Conservation (phyloP, 2,797 vertebrate species). For the Enteromius thamalakanensis region DNA sequence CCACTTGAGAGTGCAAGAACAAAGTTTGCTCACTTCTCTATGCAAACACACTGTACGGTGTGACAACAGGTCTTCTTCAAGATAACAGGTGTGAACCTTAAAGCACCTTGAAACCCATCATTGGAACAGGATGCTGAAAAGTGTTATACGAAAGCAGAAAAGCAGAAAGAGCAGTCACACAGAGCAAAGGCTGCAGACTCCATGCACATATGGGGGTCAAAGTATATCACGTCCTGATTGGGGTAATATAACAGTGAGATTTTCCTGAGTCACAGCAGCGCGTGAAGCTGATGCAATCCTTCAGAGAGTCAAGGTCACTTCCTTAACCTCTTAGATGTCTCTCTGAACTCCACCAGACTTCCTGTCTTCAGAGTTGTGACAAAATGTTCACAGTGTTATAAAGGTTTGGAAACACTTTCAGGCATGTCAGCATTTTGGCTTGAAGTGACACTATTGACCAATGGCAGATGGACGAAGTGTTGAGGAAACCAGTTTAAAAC, state of each 20-base stretch:
- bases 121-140: not conserved
- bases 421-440: not conserved
- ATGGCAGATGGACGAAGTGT: not conserved
- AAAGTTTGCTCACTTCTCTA: not conserved
- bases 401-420: not conserved
- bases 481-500: not conserved
- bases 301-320: conserved; percentile 31
- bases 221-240: not conserved
- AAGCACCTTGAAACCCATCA: not conserved
- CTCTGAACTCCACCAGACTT: conserved; percentile 15
- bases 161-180: not conserved
- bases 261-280: not conserved
- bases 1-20: not conserved
- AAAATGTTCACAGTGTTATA: not conserved
- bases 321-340: conserved; percentile 16
- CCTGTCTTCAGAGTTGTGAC: conserved; percentile 23
- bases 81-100: not conserved
- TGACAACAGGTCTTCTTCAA: not conserved
- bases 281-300: conserved; percentile 19
- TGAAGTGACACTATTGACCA: not conserved
- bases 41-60: not conserved
- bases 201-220: not conserved
- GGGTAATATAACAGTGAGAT: not conserved
- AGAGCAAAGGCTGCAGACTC: not conserved
- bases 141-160: not conserved